These are phyloP conservation scores for Agapornis canus DNA, from an alignment of 2,797 vertebrate species.

Conservation along the genomic window DNA sequence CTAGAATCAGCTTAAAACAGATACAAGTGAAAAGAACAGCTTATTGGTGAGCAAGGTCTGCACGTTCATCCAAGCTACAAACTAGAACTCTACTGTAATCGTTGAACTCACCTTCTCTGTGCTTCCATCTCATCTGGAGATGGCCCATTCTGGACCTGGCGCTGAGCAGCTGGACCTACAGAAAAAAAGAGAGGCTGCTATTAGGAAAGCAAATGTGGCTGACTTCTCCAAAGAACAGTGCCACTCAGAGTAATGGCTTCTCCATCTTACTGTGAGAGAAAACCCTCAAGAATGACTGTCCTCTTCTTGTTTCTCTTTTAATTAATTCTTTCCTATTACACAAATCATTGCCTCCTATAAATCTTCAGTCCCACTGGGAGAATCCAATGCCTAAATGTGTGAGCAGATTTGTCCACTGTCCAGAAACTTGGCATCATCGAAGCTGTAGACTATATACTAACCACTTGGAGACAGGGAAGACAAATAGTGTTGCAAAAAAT, in stretches of 20 bases:
- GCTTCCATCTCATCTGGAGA: conserved; percentile 92
- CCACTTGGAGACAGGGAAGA: background rate
- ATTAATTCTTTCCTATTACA: background rate
- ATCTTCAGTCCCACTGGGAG: background rate
- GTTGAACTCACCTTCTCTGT: conserved; percentile 87
- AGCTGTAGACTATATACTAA: background rate
- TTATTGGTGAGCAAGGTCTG: background rate
- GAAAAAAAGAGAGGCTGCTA: background rate
- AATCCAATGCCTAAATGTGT: background rate
- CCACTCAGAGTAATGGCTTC: background rate
- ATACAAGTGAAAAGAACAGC: background rate
- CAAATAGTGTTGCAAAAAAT: background rate
- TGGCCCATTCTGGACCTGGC: conserved; percentile 95
- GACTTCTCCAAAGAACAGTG: background rate
- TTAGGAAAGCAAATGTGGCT: background rate
- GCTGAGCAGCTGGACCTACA: conserved; percentile 90
- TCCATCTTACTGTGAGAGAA: background rate
- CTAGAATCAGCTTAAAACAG: background rate
- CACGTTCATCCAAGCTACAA: background rate
- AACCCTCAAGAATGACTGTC: background rate
- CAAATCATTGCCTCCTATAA: background rate
- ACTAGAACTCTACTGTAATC: background rate
- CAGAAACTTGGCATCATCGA: rapidly evolving
- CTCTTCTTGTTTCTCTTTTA: background rate
- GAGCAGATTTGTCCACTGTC: background rate